Evolutionary conservation across 2,888 invertebrate genomes (phyloP), one percentile per base, ranked within the genome.

Genomic region (Steinernema scapterisci): DNA sequence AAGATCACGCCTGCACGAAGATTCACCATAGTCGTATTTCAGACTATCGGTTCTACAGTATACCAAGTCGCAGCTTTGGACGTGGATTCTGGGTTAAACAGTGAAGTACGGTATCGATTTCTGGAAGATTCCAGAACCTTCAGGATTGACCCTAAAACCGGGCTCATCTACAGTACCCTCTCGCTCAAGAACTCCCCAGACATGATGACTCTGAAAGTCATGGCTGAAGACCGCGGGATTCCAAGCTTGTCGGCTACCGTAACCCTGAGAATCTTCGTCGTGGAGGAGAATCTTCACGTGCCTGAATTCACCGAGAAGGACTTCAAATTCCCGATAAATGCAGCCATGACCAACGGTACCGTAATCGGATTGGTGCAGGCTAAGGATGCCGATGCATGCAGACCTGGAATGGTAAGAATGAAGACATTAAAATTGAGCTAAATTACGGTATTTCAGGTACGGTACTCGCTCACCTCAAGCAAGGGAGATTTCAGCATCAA

Each of bases 271-370:
- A 11, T 63, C n/a, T 63, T n/a, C 31, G 19, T 63, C 27, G 38
- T 63, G 1, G 63, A 31, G 6, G 31, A 63, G 7, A 63, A 63
- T n/a, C 1, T n/a, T 7, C 38, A 31, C 38, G 27, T 16, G 19
- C 86, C 86, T 0, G 74, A 76, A 63, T 86, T 87, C 54, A 76
- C 75, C 11, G 78, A 79, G 71, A 56, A 76, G n/a, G 76, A 25
- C 11, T 77, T 77, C 72, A 72, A 73, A 23, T 80, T 81, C 63
- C 70, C 71, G 23, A 70, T 80, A 23, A 63, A 51, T 23, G 25
- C 46, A 19, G 72, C 71, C 16, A 25, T 73, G 23, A 23, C 38
- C 38, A 78, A 79, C 13, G 86, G 82, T 25, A 76, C 77, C 3
- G 46, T 70, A 0, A 79, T 86, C 38, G 83, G 82, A 16, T 71